Conservation (phyloP, 1,140 invertebrate genomes). For the Ceratitis capitata region DNA sequence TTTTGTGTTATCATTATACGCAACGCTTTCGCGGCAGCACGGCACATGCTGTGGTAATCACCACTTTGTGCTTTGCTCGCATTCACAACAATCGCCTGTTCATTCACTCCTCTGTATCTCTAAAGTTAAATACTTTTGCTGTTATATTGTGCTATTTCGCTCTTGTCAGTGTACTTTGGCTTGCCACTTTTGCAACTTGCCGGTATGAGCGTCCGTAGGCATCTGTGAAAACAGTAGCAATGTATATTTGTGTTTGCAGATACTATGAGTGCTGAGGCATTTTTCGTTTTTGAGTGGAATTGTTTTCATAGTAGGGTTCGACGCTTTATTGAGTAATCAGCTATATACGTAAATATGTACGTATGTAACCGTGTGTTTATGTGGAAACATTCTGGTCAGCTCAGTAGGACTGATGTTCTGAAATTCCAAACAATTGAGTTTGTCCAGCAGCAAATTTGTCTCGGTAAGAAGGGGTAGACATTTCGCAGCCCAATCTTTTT, state of each 20-base stretch:
- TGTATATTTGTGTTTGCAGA: neutral
- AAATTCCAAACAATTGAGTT: neutral
- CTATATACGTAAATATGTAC: too few relatives aligned
- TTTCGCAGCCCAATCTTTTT: slow-evolving; percentile 44
- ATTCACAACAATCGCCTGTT: neutral
- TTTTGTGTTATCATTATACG: neutral
- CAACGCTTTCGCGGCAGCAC: slow-evolving; percentile 15
- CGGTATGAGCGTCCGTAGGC: neutral
- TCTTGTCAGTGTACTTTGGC: neutral
- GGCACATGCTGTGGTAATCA: neutral
- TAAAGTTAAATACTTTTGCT: neutral
- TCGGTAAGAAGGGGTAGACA: neutral
- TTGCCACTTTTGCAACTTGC: neutral
- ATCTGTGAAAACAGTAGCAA: neutral
- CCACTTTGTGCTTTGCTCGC: neutral
- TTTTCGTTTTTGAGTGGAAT: neutral
- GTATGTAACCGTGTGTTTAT: too few relatives aligned
- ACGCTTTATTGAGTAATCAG: too few relatives aligned
- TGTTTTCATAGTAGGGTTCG: too few relatives aligned
- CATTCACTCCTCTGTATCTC: neutral
- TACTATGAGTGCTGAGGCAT: neutral
- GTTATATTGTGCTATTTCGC: neutral
- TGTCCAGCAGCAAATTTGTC: neutral
- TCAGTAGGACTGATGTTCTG: too few relatives aligned
- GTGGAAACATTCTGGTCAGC: neutral